Conservation (phyloP, 2,113 vertebrate genomes). For the Chaetodon trifascialis region DNA sequence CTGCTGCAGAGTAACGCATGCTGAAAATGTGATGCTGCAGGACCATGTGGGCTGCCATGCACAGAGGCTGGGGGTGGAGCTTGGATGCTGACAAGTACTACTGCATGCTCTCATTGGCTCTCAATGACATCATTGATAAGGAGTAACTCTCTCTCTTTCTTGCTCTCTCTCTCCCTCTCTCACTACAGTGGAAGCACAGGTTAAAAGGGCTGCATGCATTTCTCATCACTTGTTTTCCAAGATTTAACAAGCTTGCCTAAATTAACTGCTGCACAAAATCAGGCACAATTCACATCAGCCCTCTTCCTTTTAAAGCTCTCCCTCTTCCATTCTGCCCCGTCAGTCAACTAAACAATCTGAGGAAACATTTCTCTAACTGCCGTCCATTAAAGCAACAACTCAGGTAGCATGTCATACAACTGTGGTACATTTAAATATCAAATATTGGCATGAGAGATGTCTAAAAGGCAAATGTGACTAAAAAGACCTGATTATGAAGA, state of each 20-base stretch:
- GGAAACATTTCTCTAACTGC: neutral
- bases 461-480: neutral
- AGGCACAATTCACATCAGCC: neutral
- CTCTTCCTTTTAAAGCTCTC: neutral
- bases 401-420: neutral
- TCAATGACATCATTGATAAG: slow-evolving; percentile 85
- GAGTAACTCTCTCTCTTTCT: slow-evolving; percentile 22
- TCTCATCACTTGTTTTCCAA: neutral
- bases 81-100: slow-evolving; percentile 51
- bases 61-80: slow-evolving; percentile 67
- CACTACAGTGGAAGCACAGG: slow-evolving; percentile 8
- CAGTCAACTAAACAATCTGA: neutral
- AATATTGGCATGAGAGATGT: neutral
- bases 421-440: neutral
- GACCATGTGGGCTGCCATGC: slow-evolving; percentile 69
- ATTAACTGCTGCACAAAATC: slow-evolving; percentile 8
- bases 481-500: neutral
- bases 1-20: slow-evolving; percentile 60
- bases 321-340: neutral
- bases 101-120: slow-evolving; percentile 80
- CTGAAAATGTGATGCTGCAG: slow-evolving; percentile 76
- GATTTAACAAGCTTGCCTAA: neutral
- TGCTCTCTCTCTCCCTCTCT: slow-evolving; percentile 9
- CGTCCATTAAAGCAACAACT: neutral
- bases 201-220: slow-evolving; percentile 9